A percentile compares a stretch with the other conserved stretches of the same genome.
phyloP scores from a whole-genome alignment of 2,113 vertebrate genomes.

The Pteronura brasiliensis region DNA sequence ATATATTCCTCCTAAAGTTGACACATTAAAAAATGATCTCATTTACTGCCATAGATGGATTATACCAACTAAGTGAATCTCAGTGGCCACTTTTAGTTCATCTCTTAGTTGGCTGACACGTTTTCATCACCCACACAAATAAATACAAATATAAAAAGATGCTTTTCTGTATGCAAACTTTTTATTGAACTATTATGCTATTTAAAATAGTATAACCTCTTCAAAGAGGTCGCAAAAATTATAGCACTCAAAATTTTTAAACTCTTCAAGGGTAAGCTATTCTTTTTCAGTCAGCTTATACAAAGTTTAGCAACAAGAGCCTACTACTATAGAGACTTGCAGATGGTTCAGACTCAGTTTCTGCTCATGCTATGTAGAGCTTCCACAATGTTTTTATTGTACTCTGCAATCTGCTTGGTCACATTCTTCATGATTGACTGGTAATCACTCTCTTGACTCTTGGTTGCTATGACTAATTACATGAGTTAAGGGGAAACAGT shows the following conservation, averaged over 20 bases:
- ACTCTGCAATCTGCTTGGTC: slow-evolving; percentile 88
- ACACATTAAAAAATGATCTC: not conserved
- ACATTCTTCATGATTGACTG: slow-evolving; percentile 88
- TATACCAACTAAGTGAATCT: not conserved
- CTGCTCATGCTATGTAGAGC: slow-evolving; percentile 85
- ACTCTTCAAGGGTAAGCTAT: not conserved
- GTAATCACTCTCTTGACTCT: slow-evolving; percentile 95
- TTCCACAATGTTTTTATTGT: slow-evolving; percentile 92
- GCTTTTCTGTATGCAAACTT: not conserved
- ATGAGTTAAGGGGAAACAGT: slow-evolving; percentile 81
- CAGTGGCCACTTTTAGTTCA: not conserved
- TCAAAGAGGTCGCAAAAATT: slow-evolving; percentile 25
- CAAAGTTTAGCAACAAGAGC: not conserved
- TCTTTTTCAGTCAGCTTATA: not conserved
- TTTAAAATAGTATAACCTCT: not conserved
- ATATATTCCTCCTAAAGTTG: not conserved
- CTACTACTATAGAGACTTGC: slow-evolving; percentile 16
- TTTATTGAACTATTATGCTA: slow-evolving; percentile 59
- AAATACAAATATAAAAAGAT: slow-evolving; percentile 14
- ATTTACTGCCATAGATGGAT: not conserved
- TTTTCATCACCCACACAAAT: not conserved
- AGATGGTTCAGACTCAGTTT: slow-evolving; percentile 79
- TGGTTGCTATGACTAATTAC: slow-evolving; percentile 93
- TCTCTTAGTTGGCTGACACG: not conserved
- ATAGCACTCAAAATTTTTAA: slow-evolving; percentile 23